These are phyloP conservation scores for Trichacis sp. DNA, from an alignment of 2,888 invertebrate species.

Conservation along the genomic window DNA sequence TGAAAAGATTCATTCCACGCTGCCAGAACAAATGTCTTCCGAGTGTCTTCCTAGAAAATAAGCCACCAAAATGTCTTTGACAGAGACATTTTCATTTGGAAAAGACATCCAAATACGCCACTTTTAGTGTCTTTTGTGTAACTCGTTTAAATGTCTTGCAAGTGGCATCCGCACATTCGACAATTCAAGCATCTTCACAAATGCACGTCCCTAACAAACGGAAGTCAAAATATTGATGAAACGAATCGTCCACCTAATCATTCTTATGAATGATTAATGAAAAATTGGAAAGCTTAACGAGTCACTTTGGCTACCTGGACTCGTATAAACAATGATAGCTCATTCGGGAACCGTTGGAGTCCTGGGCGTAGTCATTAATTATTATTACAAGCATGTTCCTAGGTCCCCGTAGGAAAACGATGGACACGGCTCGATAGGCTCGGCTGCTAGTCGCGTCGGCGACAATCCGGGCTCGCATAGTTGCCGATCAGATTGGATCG, in stretches of 20 bases:
- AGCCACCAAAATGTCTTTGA: too few species aligned
- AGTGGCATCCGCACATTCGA: too few species aligned
- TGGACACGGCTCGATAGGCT: conserved; percentile 1
- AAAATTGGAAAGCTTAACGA: conserved; percentile 27
- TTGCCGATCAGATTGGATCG: conserved; percentile 52
- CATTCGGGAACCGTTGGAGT: not conserved
- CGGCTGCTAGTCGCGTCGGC: conserved; percentile 9
- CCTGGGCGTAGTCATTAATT: conserved; percentile 3
- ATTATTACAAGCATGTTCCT: conserved; percentile 8
- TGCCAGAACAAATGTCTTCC: too few species aligned
- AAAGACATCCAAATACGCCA: too few species aligned
- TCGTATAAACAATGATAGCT: conserved; percentile 47
- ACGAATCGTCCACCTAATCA: conserved; percentile 45
- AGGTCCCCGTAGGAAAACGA: conserved; percentile 2
- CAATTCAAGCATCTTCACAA: too few species aligned
- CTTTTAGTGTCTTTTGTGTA: too few species aligned
- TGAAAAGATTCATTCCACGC: too few species aligned
- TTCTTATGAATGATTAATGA: conserved; percentile 54
- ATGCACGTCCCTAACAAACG: conserved; percentile 40
- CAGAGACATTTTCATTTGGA: too few species aligned
- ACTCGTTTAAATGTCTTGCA: too few species aligned
- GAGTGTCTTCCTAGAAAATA: too few species aligned
- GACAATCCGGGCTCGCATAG: conserved; percentile 30
- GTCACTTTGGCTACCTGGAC: conserved; percentile 46
- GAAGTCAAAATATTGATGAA: conserved; percentile 56